Evolutionary conservation across 2,113 vertebrate genomes (phyloP), one percentile per base, ranked within the genome.

Genomic region (Apeltes quadracus): DNA sequence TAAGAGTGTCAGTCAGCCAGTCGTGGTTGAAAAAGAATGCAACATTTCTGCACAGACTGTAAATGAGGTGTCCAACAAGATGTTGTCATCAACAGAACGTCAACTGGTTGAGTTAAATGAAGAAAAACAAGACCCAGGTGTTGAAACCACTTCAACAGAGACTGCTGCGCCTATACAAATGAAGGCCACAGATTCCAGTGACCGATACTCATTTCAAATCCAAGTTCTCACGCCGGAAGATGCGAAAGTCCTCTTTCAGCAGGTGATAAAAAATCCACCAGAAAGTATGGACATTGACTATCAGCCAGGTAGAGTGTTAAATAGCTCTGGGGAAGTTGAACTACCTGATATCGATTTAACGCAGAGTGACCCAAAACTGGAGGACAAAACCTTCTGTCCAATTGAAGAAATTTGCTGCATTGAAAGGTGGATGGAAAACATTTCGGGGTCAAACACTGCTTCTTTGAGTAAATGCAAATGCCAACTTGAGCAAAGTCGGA

Each of bases 321-420:
- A n/a, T 1, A 7, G 5, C 14, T 61, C 61, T 5, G 23, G 3
- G 36, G 16, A 64, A 36, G 41, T 10, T 12, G 57, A 77, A 1
- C 23, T 15, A 13, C 8, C 46, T 8, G 46, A 76, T 23, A 18
- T 22, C 5, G 25, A 66, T 22, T 11, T 20, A 5, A 43, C 79
- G 34, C 13, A 4, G 8, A 69, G 16, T 3, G 53, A 82, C 1
- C 7, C 55, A 32, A 20, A 62, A 18, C 3, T 2, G 22, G 15
- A 70, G 18, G 50, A 29, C 0, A n/a, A 43, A 4, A 1, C 23
- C 5, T 4, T 27, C 3, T 7, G 23, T 18, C 10, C 64, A n/a
- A 22, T 88, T 15, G 25, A 88, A 7, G 16, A 66, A 18, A 23
- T 85, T 76, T 94, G 93, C 80, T 93, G 93, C 61, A 9, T 92